Conservation (phyloP, 2,888 invertebrate species). For the Spisula solida region DNA sequence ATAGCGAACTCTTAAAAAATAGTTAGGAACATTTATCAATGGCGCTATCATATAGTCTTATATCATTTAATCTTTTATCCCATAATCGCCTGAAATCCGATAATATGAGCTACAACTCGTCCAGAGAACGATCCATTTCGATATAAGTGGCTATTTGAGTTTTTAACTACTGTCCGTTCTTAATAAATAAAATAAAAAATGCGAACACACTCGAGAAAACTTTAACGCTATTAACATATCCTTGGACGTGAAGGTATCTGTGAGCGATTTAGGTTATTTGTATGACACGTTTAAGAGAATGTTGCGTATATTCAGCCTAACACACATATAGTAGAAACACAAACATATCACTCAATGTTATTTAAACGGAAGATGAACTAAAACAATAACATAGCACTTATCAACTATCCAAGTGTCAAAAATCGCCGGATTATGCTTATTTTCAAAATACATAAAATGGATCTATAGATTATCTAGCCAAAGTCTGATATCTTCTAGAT, state of each 20-base stretch:
- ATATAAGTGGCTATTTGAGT: constrained; percentile 1
- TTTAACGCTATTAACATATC: constrained; percentile 22
- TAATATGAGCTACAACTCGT: constrained; percentile 1
- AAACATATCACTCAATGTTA: constrained; percentile 55
- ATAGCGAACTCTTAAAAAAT: neutral
- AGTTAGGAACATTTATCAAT: neutral
- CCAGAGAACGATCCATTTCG: neutral
- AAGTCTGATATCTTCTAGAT: constrained; percentile 40
- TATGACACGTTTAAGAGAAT: constrained; percentile 21
- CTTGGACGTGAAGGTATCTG: constrained; percentile 19
- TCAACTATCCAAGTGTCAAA: constrained; percentile 57
- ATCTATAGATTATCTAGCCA: constrained; percentile 38
- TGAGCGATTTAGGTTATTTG: neutral
- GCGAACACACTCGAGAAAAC: neutral
- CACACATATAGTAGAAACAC: constrained; percentile 41
- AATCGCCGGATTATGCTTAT: constrained; percentile 59
- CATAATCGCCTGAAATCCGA: neutral
- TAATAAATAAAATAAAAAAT: neutral
- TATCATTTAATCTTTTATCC: neutral
- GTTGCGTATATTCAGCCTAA: neutral
- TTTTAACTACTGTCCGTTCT: neutral
- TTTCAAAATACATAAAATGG: constrained; percentile 59
- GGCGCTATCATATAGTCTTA: neutral
- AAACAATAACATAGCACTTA: constrained; percentile 61
- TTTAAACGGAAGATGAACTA: constrained; percentile 24